Base-by-base conservation (phyloP, 1,140 invertebrate genomes). In the Drosophila bocki region DNA sequence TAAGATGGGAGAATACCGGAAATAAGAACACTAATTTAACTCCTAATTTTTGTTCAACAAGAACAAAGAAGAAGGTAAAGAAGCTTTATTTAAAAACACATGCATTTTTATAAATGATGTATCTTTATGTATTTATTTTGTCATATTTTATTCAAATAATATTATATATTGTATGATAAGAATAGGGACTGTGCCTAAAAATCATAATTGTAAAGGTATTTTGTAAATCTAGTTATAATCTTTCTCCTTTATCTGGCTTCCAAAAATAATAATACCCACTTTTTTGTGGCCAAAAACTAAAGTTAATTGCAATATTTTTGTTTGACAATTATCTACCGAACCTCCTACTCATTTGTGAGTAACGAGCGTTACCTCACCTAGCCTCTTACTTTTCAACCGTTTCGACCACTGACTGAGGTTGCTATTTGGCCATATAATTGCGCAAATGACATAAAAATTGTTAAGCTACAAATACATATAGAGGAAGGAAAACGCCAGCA, bases 371-470 rank as follows among this genome's bases (percentile, higher is more conserved):
- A 77, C 63, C 63, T 77, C 74, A 68, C 15, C 22, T 12, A 42
- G 37, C 62, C 58, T 48, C 62, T 69, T 77, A 37, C 39, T 50
- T 74, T 39, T 63, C 71, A 42, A 35, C 35, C 42, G 39, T 54
- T 72, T 54, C 50, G 58, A 26, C 17, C 35, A 13, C 13, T 58
- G 15, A 22, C 60, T 65, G 41, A 37, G 42, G 62, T 67, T 54
- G 62, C 60, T 41, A 35, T 41, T 48, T 75, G 47, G 70, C 71
- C 70, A 75, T 45, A 68, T 60, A 77, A 77, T 77, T 77, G 75
- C 62, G 75, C 56, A 77, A 77, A 77, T 77, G 56, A 77, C 63
- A 77, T 68, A 77, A 68, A 77, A 77, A 77, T 77, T 42, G 75
- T 67, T 76, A 53, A 51, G 44, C 59, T 22, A 22, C 35, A 58